Base-by-base conservation (phyloP, 2,888 invertebrate genomes). In the Lucinisca nassula region DNA sequence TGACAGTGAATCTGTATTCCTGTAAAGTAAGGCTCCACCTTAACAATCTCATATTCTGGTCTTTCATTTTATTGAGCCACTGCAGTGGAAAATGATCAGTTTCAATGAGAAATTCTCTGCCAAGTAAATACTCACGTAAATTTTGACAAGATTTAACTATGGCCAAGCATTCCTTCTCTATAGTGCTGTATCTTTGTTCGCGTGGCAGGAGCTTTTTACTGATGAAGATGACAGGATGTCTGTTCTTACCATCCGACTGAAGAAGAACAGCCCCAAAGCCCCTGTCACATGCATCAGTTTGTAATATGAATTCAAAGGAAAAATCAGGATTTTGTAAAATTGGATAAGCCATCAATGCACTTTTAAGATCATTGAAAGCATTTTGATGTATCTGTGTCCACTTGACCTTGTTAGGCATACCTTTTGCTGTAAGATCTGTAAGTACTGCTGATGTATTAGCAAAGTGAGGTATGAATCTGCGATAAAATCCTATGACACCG, bases 401-500 rank as follows among this genome's bases (percentile, higher is more conserved):
- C 21, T 55, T 37, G 0, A 88, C 78, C 35, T 76, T 61, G 51
- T 70, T 85, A 73, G 84, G 75, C 17, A 45, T 38, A 49, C 70
- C 75, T 72, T 82, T 55, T n/a, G 55, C 55, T 27, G 79, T 76
- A 40, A 88, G 45, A 55, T 85, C 85, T 17, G 81, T 84, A 10
- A 88, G 35, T 27, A 77, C 79, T 17, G 84, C 76, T 24, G 84
- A 70, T 14, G 79, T 40, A 17, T 77, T 45, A 30, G 84, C 67
- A 51, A 88, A 85, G 51, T 85, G 78, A 0, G 79, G 77, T n/a
- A 89, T 85, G 30, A 79, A 84, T 30, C 78, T 75, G 24, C 79
- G 40, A 38, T 87, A 89, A 45, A 72, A 87, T 17, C 79, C 75
- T 27, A 80, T 61, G 35, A 78, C 21, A 21, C 84, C 89, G 30